Evolutionary conservation across 2,888 invertebrate genomes (phyloP).

Genomic region (Caradrina kadenii): DNA sequence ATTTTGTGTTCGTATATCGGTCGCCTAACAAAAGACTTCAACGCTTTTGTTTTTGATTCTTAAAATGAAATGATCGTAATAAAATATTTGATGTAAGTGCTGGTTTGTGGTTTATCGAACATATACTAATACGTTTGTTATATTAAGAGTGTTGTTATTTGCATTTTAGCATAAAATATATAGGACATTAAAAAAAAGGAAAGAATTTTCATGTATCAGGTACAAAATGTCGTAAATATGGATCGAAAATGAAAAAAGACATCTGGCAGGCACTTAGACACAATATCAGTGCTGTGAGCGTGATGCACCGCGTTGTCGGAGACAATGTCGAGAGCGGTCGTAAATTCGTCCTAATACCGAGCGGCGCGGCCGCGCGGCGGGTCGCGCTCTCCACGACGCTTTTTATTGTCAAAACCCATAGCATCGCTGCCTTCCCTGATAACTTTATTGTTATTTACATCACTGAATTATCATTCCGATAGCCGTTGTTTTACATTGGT

Average conservation of each 20-base stretch:
- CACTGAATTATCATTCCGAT: conserved; percentile 88
- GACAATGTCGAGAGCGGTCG: conserved; percentile 72
- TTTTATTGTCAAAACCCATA: conserved; percentile 90
- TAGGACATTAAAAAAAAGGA: neutral
- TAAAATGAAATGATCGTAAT: conserved; percentile 27
- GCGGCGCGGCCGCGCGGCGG: conserved; percentile 71
- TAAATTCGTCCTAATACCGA: conserved; percentile 84
- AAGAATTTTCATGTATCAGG: conserved; percentile 4
- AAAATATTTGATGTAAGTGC: conserved; percentile 18
- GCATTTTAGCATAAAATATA: neutral
- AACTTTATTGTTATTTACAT: conserved; percentile 90
- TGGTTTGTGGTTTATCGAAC: conserved; percentile 12
- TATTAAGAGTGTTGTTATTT: neutral
- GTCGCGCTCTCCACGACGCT: conserved; percentile 80
- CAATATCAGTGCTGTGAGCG: conserved; percentile 53
- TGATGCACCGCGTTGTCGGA: conserved; percentile 58
- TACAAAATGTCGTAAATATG: conserved; percentile 43
- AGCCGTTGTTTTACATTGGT: conserved; percentile 88
- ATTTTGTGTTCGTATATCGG: conserved; percentile 43
- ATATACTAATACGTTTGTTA: conserved; percentile 1
- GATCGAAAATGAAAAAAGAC: conserved; percentile 34
- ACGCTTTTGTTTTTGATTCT: conserved; percentile 57
- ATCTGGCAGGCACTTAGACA: conserved; percentile 51
- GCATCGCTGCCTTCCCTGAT: conserved; percentile 83
- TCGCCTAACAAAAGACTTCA: conserved; percentile 77